Conservation (phyloP, 2,888 invertebrate genomes). For the Sphinx pinastri region DNA sequence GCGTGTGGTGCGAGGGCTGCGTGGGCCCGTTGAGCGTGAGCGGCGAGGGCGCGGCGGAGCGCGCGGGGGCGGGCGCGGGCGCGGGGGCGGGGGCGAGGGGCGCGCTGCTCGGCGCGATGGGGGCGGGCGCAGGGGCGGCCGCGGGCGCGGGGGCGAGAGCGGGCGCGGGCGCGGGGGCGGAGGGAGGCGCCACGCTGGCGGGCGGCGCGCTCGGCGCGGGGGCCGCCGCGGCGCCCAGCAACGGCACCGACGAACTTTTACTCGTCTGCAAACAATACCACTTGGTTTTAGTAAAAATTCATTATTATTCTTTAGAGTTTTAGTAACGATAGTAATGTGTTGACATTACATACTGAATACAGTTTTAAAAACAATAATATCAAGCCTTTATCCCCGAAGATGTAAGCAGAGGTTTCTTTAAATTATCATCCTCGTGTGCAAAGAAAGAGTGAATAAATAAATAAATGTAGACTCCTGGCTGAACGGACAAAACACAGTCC, state of each 20-base stretch:
- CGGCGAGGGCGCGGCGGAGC: constrained; percentile 51
- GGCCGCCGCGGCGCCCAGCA: background rate
- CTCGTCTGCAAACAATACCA: background rate
- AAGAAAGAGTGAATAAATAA: no score
- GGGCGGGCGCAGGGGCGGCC: background rate
- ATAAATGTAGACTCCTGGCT: no score
- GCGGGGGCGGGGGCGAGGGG: constrained; percentile 49
- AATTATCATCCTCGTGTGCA: no score
- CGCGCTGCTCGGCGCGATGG: constrained; percentile 40
- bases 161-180: constrained; percentile 47
- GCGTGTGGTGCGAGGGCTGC: constrained; percentile 55
- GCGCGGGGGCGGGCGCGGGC: constrained; percentile 52
- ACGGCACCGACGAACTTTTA: constrained; percentile 60
- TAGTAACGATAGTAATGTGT: no score
- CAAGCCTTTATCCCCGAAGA: no score
- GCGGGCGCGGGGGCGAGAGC: constrained; percentile 45
- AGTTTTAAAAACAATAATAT: no score
- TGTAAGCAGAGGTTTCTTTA: no score
- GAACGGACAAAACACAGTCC: no score
- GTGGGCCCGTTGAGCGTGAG: constrained; percentile 74
- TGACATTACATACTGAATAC: no score
- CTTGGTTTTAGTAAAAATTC: no score
- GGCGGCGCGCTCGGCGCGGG: background rate
- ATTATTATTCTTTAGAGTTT: no score
- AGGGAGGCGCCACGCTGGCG: constrained; percentile 40